Evolutionary conservation across 2,888 invertebrate genomes (phyloP).

Genomic region (Conus canariensis): DNA sequence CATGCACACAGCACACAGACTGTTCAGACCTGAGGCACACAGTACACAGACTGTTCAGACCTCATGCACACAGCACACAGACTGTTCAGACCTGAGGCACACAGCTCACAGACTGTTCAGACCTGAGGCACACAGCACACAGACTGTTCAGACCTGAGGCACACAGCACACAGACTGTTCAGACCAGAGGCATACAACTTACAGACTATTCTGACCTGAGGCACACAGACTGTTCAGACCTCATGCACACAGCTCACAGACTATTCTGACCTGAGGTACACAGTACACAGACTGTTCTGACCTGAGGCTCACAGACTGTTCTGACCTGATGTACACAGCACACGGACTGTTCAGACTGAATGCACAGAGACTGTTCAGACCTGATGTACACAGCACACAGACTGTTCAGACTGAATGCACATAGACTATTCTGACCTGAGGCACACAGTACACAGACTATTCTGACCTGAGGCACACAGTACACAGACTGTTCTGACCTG

Average conservation of each 20-base stretch:
- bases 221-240: conserved; percentile 82
- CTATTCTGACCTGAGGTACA: no score
- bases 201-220: not conserved
- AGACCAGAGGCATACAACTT: no score
- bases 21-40: conserved; percentile 85
- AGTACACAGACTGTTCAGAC: not conserved
- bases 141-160: conserved; percentile 89
- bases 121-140: no score
- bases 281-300: no score
- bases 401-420: no score
- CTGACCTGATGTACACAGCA: not conserved
- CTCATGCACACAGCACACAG: conserved; percentile 90
- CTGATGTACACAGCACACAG: no score
- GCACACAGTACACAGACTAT: conserved; percentile 94
- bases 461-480: conserved; percentile 83
- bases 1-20: conserved; percentile 80
- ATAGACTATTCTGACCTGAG: not conserved
- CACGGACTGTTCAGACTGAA: conserved; percentile 89
- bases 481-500: no score
- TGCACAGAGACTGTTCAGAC: not conserved
- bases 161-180: not conserved
- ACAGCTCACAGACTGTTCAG: no score
- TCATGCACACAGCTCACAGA: no score
- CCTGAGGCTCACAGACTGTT: not conserved
- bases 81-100: conserved; percentile 87